Evolutionary conservation across 2,113 vertebrate species (phyloP).

Genomic region (Fregata magnificens): DNA sequence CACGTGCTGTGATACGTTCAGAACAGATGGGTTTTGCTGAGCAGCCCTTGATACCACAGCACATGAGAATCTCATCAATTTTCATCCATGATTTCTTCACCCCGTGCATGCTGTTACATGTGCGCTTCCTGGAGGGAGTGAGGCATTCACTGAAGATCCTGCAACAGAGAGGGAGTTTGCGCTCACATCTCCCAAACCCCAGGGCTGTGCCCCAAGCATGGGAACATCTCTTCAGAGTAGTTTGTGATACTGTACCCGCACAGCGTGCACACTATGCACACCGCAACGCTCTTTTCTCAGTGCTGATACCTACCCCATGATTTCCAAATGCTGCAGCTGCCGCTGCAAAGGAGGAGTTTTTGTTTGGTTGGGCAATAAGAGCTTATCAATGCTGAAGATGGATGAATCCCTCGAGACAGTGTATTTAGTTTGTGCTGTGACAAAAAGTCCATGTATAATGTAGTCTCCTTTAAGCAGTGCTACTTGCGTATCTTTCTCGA

Average conservation of each 20-base stretch:
- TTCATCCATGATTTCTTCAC: background rate
- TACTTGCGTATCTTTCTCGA: background rate
- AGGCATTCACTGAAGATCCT: background rate
- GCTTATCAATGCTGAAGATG: background rate
- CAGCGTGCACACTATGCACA: rapidly evolving
- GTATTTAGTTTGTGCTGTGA: background rate
- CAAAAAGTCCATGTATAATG: background rate
- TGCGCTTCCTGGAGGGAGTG: rapidly evolving
- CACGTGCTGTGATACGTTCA: rapidly evolving
- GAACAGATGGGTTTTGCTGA: background rate
- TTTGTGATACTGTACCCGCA: background rate
- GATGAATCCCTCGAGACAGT: background rate
- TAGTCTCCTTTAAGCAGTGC: background rate
- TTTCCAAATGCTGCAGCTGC: background rate
- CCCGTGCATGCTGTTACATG: rapidly evolving
- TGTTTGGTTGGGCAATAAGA: background rate
- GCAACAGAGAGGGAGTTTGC: background rate
- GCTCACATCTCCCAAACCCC: background rate
- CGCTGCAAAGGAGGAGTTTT: background rate
- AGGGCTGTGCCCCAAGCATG: background rate
- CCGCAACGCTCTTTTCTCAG: background rate
- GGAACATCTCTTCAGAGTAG: background rate
- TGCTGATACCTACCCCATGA: background rate
- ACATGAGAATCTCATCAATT: background rate
- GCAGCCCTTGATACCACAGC: background rate